A percentile compares a stretch with the other conserved stretches of the same genome.
Evolutionary conservation across 2,888 invertebrate species (phyloP).

Genomic region (Heliconius charithonia): DNA sequence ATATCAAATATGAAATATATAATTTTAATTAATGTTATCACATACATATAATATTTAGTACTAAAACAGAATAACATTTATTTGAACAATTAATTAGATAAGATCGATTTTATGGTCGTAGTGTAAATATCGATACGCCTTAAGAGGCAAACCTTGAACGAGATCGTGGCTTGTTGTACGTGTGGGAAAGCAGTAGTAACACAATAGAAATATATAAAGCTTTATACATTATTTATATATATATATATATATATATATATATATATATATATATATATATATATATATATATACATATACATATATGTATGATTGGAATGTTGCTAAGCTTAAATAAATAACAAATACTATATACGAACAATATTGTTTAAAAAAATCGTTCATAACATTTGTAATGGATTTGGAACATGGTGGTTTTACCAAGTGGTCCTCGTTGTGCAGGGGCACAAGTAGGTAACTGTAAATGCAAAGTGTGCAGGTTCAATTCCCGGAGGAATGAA

Average conservation of each 20-base stretch:
- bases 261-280: not conserved
- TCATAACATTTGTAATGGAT: no score
- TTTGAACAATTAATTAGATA: slow-evolving; percentile 32
- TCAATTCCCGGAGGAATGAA: no score
- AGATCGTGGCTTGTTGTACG: slow-evolving; percentile 35
- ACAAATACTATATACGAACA: no score
- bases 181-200: slow-evolving; percentile 33
- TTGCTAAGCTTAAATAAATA: not conserved
- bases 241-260: not conserved
- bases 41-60: not conserved
- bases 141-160: slow-evolving; percentile 33
- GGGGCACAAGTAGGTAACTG: no score
- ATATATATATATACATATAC: not conserved
- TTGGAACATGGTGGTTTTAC: no score
- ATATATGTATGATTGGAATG: not conserved
- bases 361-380: no score
- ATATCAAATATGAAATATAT: not conserved
- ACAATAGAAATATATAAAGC: not conserved
- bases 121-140: slow-evolving; percentile 20
- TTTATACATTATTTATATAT: slow-evolving; percentile 10
- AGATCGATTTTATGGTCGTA: slow-evolving; percentile 19
- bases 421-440: no score
- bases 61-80: slow-evolving; percentile 2
- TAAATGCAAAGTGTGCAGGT: no score
- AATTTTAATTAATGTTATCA: not conserved